phyloP scores from a whole-genome alignment of 2,113 vertebrate species.

The Phaethon lepturus region DNA sequence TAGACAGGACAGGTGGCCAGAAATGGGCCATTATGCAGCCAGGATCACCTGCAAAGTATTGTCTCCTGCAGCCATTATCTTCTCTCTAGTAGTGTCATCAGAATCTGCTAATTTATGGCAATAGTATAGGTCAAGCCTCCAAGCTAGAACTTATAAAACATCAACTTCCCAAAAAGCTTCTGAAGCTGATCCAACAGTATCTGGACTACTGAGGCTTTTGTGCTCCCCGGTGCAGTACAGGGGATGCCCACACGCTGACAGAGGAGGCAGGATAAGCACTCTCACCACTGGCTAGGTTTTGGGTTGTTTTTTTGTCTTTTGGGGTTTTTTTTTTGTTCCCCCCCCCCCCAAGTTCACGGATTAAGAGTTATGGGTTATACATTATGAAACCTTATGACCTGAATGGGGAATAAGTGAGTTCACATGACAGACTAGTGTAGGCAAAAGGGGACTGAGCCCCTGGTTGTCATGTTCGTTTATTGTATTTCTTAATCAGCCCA shows the following conservation, averaged over 20 bases:
- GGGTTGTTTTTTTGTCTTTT: no score
- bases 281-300: not conserved
- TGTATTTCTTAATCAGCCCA: not conserved
- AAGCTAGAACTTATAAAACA: not conserved
- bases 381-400: not conserved
- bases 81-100: not conserved
- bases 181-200: not conserved
- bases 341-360: no score
- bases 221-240: not conserved
- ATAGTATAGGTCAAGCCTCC: not conserved
- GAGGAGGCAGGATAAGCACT: not conserved
- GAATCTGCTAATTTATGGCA: not conserved
- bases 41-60: not conserved
- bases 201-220: not conserved
- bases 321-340: no score
- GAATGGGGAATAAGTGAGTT: not conserved
- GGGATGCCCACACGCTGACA: rapidly evolving
- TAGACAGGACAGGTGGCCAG: not conserved
- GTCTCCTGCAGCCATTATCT: not conserved
- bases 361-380: not conserved
- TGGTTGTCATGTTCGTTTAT: not conserved
- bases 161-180: not conserved
- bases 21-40: not conserved
- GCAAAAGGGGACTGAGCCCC: not conserved
- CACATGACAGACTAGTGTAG: not conserved